These are phyloP conservation scores for Theodoxus fluviatilis DNA, from an alignment of 2,888 invertebrate species.

Conservation along the genomic window DNA sequence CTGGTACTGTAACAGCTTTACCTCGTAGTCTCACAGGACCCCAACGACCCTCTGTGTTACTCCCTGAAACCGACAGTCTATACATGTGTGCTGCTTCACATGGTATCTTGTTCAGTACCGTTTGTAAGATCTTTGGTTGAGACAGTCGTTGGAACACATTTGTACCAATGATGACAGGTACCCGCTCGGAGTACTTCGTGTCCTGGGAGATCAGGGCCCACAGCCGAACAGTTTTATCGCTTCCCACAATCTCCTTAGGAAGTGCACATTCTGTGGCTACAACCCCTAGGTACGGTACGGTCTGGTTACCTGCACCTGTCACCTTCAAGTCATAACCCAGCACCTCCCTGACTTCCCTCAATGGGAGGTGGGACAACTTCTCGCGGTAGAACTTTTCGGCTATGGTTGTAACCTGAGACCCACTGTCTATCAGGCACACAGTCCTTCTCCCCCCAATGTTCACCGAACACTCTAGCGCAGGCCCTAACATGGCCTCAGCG, in stretches of 20 bases:
- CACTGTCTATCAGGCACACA: conserved; percentile 7
- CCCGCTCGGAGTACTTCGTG: conserved; percentile 5
- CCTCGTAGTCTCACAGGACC: not conserved
- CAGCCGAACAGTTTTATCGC: too few relatives aligned
- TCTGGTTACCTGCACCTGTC: too few relatives aligned
- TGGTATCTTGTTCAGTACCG: too few relatives aligned
- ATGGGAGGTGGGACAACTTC: too few relatives aligned
- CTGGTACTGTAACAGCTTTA: not conserved
- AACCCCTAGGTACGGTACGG: too few relatives aligned
- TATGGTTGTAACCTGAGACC: conserved; percentile 21
- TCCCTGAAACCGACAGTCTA: not conserved
- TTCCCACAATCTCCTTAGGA: too few relatives aligned
- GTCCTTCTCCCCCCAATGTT: not conserved
- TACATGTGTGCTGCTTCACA: not conserved
- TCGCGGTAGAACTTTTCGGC: not conserved
- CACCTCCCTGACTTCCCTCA: too few relatives aligned
- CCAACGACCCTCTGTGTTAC: not conserved
- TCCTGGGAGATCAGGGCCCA: conserved; percentile 23
- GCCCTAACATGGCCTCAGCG: not conserved
- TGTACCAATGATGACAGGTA: conserved; percentile 22
- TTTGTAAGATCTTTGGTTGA: too few relatives aligned
- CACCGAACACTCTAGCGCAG: not conserved
- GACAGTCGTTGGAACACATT: not conserved
- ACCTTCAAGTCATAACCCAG: too few relatives aligned
- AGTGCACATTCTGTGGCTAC: too few relatives aligned